Evolutionary conservation across 1,140 invertebrate genomes (phyloP).

Genomic region (Nasonia giraulti): DNA sequence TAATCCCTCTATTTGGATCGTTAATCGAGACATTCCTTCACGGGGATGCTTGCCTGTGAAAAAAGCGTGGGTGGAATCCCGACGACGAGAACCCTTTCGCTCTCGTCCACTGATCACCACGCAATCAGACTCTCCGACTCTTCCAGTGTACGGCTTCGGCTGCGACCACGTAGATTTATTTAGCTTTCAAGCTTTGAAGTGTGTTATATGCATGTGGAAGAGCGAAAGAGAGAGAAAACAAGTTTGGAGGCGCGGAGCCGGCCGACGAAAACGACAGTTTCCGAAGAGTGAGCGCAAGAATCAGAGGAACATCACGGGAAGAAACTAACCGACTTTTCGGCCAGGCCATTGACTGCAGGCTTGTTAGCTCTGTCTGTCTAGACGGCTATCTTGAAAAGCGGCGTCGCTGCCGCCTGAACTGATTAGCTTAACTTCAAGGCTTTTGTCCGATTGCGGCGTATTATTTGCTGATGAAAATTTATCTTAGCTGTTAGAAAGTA

Average conservation of each 20-base stretch:
- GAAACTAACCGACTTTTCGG: background rate
- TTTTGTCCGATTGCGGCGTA: no score
- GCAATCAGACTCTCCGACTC: constrained; percentile 31
- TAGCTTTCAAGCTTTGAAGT: no score
- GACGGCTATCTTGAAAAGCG: background rate
- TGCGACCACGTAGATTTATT: no score
- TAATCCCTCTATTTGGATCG: background rate
- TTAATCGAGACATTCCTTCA: constrained; percentile 53
- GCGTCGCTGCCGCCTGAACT: background rate
- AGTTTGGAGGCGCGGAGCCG: background rate
- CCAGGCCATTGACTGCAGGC: background rate
- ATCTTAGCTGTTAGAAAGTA: constrained; percentile 6
- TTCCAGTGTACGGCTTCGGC: no score
- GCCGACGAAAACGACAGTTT: constrained; percentile 67
- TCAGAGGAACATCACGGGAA: constrained; percentile 64
- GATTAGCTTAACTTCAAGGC: background rate
- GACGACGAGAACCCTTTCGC: constrained; percentile 68
- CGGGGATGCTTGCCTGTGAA: constrained; percentile 68
- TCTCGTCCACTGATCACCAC: constrained; percentile 52
- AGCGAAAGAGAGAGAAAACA: background rate
- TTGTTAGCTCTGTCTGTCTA: background rate
- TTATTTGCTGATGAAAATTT: background rate
- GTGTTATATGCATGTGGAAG: no score
- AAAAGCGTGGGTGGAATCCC: constrained; percentile 75
- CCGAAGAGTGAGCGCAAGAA: constrained; percentile 65